Conservation (phyloP, 2,113 vertebrate genomes). For the Menura novaehollandiae region DNA sequence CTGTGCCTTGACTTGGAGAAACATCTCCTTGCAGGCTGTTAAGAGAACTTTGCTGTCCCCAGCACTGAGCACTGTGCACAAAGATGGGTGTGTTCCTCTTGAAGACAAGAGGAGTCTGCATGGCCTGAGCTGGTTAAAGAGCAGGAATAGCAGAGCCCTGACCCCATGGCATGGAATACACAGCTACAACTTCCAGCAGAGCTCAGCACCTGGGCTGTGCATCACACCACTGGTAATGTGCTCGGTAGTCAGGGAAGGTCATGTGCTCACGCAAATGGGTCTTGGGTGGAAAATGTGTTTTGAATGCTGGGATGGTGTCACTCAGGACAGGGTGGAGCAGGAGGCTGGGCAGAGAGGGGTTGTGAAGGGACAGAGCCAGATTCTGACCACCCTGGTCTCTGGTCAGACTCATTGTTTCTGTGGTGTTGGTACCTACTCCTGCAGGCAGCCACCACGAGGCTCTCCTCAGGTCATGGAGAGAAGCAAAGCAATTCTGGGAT, state of each 20-base stretch:
- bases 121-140: not conserved
- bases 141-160: not conserved
- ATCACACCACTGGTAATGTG: rapidly evolving
- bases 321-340: not conserved
- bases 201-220: not conserved
- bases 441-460: not conserved
- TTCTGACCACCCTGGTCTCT: not conserved
- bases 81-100: too few relatives aligned
- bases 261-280: rapidly evolving
- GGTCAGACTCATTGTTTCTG: not conserved
- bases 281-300: not conserved
- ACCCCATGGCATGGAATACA: too few relatives aligned
- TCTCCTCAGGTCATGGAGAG: not conserved
- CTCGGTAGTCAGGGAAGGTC: not conserved
- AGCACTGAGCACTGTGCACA: not conserved
- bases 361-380: not conserved
- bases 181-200: not conserved
- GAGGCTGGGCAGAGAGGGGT: not conserved
- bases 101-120: not conserved
- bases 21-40: not conserved
- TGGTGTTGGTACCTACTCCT: not conserved
- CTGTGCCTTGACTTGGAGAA: not conserved
- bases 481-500: not conserved
- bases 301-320: not conserved
- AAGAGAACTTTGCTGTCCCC: not conserved